Evolutionary conservation across 2,888 invertebrate genomes (phyloP).

Genomic region (Augiades crinisus): DNA sequence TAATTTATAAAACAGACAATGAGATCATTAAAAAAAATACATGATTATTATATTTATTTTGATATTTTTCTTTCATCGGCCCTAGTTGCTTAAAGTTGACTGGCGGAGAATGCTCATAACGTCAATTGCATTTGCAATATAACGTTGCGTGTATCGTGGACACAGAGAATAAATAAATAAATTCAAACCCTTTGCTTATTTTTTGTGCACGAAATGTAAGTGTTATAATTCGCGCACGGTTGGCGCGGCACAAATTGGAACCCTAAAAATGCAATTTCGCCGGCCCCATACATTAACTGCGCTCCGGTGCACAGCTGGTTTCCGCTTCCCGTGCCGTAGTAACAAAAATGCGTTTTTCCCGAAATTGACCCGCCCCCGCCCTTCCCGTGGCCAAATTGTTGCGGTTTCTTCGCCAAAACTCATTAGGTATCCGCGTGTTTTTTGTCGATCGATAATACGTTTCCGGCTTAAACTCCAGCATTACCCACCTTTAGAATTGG

Average conservation of each 20-base stretch:
- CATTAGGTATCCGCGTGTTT: conserved; percentile 20
- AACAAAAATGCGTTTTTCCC: conserved; percentile 66
- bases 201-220: conserved; percentile 23
- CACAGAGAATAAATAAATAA: too few species aligned
- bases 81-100: too few species aligned
- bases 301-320: conserved; percentile 71
- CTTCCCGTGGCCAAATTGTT: conserved; percentile 43
- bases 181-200: conserved; percentile 11
- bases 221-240: conserved; percentile 27
- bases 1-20: too few species aligned
- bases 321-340: conserved; percentile 66
- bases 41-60: too few species aligned
- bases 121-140: too few species aligned
- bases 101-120: too few species aligned
- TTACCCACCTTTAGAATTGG: background rate
- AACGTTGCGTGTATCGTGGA: too few species aligned
- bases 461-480: conserved; percentile 17
- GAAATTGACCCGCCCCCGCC: conserved; percentile 57
- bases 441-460: conserved; percentile 21
- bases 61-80: too few species aligned
- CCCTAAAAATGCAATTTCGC: conserved; percentile 77
- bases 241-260: conserved; percentile 54
- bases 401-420: conserved; percentile 50
- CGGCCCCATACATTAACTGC: conserved; percentile 65
- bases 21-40: too few species aligned